These are phyloP conservation scores for Sphecodes monilicornis DNA, from an alignment of 2,888 invertebrate species.

Conservation along the genomic window DNA sequence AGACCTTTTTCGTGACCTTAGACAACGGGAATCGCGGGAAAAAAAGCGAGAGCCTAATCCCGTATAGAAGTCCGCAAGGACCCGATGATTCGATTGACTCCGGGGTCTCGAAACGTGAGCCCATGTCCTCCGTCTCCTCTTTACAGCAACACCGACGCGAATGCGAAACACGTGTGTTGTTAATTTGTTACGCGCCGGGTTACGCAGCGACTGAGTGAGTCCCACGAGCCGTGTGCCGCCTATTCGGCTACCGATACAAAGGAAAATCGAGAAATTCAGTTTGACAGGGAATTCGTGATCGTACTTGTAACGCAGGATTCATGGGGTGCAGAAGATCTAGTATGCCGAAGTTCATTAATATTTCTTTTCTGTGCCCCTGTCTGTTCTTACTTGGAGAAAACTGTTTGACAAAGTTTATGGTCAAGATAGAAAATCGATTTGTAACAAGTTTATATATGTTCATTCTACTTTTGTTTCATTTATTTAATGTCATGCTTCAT, in stretches of 20 bases:
- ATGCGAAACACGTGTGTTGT: slow-evolving; percentile 59
- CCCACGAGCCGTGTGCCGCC: slow-evolving; percentile 17
- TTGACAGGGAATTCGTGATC: slow-evolving; percentile 45
- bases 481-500: too few relatives aligned
- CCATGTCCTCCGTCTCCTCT: slow-evolving; percentile 20
- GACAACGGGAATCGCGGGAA: not conserved
- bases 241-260: slow-evolving; percentile 34
- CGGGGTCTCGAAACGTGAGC: not conserved
- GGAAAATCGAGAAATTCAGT: slow-evolving; percentile 53
- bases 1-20: not conserved
- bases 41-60: not conserved
- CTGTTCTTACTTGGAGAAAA: too few relatives aligned
- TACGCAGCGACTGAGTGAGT: slow-evolving; percentile 26
- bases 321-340: not conserved
- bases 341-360: not conserved
- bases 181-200: slow-evolving; percentile 51
- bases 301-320: slow-evolving; percentile 2
- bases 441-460: too few relatives aligned
- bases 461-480: too few relatives aligned
- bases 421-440: too few relatives aligned
- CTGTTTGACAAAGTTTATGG: too few relatives aligned
- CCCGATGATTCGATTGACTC: slow-evolving; percentile 43
- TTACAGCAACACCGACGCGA: slow-evolving; percentile 28
- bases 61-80: slow-evolving; percentile 14
- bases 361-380: too few relatives aligned